Conservation (phyloP, 1,140 invertebrate species). For the Brachionus rubens region DNA sequence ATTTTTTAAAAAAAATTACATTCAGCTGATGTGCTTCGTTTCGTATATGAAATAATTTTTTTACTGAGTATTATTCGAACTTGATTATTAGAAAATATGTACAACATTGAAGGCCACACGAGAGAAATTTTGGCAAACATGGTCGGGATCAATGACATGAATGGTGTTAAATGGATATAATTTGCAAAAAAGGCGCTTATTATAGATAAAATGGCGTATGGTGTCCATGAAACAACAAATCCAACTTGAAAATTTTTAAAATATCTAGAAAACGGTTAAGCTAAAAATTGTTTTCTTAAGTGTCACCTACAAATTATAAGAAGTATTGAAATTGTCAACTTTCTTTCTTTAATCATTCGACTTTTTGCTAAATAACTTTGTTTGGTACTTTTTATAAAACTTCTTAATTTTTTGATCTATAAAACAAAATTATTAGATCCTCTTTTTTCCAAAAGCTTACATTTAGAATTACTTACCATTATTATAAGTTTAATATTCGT, state of each 20-base stretch:
- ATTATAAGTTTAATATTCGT: slow-evolving; percentile 11
- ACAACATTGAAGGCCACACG: slow-evolving; percentile 10
- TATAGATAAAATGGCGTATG: slow-evolving; percentile 19
- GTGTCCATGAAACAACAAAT: slow-evolving; percentile 30
- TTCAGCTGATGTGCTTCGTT: no score
- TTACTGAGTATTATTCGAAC: not conserved
- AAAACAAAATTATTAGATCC: not conserved
- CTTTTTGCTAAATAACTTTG: slow-evolving; percentile 11
- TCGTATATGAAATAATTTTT: no score
- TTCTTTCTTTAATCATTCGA: slow-evolving; percentile 27
- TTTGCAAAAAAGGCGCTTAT: slow-evolving; percentile 20
- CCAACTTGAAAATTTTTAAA: slow-evolving; percentile 11
- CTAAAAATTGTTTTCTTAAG: not conserved
- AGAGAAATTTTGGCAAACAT: slow-evolving; percentile 40
- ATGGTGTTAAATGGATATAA: not conserved
- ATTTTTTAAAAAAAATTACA: no score
- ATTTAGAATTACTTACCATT: not conserved
- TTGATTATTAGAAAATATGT: slow-evolving; percentile 33
- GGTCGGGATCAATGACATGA: not conserved
- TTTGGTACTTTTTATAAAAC: slow-evolving; percentile 25
- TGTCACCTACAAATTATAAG: slow-evolving; percentile 2
- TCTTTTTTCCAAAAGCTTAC: not conserved
- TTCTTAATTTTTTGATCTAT: slow-evolving; percentile 3
- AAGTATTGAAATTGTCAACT: slow-evolving; percentile 23
- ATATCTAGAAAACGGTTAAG: not conserved